These are phyloP conservation scores for Spondyliosoma cantharus DNA, from an alignment of 2,797 vertebrate genomes.

Conservation along the genomic window DNA sequence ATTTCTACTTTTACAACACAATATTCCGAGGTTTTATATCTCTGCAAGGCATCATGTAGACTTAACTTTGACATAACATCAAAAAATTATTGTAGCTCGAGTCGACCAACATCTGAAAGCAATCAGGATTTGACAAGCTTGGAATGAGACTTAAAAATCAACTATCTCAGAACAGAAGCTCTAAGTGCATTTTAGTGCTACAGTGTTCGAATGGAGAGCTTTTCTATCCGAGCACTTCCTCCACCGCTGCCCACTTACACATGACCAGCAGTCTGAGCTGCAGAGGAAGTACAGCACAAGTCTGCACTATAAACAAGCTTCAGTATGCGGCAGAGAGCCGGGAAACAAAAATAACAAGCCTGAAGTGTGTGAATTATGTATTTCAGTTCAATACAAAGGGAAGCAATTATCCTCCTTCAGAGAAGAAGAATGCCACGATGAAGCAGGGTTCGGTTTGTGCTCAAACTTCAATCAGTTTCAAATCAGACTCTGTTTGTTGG, in stretches of 20 bases:
- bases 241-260: neutral
- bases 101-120: no score
- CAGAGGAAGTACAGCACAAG: neutral
- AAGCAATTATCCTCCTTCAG: neutral
- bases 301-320: neutral
- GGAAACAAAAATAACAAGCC: neutral
- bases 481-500: neutral
- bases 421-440: neutral
- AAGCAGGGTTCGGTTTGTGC: neutral
- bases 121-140: no score
- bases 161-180: no score
- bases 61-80: no score
- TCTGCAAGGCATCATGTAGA: no score
- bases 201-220: neutral
- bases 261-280: neutral
- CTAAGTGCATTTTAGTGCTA: neutral
- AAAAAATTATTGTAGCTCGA: no score
- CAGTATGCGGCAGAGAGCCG: neutral
- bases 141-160: no score
- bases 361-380: conserved; percentile 16
- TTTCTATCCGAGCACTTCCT: no score
- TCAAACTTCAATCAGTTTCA: conserved; percentile 1
- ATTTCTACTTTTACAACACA: neutral
- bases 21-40: neutral
- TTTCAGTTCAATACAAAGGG: conserved; percentile 11